Evolutionary conservation across 2,888 invertebrate genomes (phyloP).

Genomic region (Ectobius pallidus): DNA sequence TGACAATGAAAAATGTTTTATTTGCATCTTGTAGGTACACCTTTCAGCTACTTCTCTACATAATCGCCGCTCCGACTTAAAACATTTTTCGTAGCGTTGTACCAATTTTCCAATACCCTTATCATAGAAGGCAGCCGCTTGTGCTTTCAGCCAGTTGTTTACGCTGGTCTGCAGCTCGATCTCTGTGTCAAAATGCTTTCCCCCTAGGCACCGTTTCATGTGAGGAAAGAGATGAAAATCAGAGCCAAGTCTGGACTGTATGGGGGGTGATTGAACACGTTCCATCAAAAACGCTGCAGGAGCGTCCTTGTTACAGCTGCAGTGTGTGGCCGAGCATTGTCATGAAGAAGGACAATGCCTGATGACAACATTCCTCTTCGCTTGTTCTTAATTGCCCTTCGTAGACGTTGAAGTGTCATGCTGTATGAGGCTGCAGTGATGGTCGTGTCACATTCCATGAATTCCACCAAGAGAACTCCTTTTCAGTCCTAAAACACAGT

Average conservation of each 20-base stretch:
- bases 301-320: slow-evolving; percentile 21
- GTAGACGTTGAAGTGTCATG: neutral
- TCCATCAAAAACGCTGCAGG: neutral
- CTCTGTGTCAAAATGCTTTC: slow-evolving; percentile 9
- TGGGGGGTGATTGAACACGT: slow-evolving; percentile 25
- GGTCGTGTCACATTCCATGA: slow-evolving; percentile 28
- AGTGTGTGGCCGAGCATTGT: slow-evolving; percentile 16
- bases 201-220: slow-evolving; percentile 12
- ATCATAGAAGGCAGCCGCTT: slow-evolving; percentile 41
- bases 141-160: slow-evolving; percentile 23
- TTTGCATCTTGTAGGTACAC: slow-evolving; percentile 20
- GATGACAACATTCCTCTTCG: slow-evolving; percentile 5
- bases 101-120: slow-evolving; percentile 42
- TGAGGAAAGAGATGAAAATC: slow-evolving; percentile 21
- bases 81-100: slow-evolving; percentile 39
- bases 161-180: slow-evolving; percentile 16
- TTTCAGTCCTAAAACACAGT: slow-evolving; percentile 25
- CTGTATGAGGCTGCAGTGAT: slow-evolving; percentile 28
- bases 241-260: slow-evolving; percentile 24
- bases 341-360: slow-evolving; percentile 3
- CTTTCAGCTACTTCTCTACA: slow-evolving; percentile 26
- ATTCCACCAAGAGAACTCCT: slow-evolving; percentile 28
- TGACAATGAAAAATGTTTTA: slow-evolving; percentile 18
- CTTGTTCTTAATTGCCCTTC: slow-evolving; percentile 4
- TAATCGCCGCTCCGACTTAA: slow-evolving; percentile 25